Conservation (phyloP, 2,797 vertebrate species). For the Enteromius thamalakanensis region DNA sequence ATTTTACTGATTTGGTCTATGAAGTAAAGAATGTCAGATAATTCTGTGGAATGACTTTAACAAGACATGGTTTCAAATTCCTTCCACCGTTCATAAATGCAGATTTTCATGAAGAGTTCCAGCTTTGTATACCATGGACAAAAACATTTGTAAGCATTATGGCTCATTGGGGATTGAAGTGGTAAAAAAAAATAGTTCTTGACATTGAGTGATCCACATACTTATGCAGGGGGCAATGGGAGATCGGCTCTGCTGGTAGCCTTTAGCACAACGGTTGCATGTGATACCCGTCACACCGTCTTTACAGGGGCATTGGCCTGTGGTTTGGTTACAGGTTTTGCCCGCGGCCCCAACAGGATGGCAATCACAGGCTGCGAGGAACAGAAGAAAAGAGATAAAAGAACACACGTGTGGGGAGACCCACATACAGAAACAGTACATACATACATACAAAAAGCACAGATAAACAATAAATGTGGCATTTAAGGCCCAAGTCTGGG, state of each 20-base stretch:
- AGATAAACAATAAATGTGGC: constrained; percentile 58
- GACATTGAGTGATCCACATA: constrained; percentile 76
- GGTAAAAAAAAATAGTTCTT: constrained; percentile 22
- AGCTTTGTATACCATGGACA: constrained; percentile 1
- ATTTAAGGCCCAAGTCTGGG: constrained; percentile 14
- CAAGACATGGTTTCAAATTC: constrained; percentile 20
- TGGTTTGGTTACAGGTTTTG: constrained; percentile 99
- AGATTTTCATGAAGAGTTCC: constrained; percentile 16
- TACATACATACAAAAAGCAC: constrained; percentile 55
- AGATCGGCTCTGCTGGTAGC: constrained; percentile 98
- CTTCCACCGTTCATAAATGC: not conserved
- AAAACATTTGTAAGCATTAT: constrained; percentile 13
- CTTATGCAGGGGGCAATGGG: constrained; percentile 98
- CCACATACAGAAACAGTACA: constrained; percentile 58
- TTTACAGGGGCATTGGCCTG: constrained; percentile 97
- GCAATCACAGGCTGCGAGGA: constrained; percentile 93
- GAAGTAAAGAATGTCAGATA: not conserved
- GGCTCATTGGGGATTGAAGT: constrained; percentile 15
- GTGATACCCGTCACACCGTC: constrained; percentile 97
- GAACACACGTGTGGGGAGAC: constrained; percentile 64
- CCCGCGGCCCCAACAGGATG: constrained; percentile 96
- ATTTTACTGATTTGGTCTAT: not conserved
- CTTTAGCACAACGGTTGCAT: constrained; percentile 97
- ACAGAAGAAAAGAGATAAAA: constrained; percentile 75
- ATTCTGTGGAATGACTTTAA: constrained; percentile 2